A percentile compares a stretch with the other conserved stretches of the same genome.
Evolutionary conservation across 2,113 vertebrate genomes (phyloP).

Genomic region (Catharus minimus): DNA sequence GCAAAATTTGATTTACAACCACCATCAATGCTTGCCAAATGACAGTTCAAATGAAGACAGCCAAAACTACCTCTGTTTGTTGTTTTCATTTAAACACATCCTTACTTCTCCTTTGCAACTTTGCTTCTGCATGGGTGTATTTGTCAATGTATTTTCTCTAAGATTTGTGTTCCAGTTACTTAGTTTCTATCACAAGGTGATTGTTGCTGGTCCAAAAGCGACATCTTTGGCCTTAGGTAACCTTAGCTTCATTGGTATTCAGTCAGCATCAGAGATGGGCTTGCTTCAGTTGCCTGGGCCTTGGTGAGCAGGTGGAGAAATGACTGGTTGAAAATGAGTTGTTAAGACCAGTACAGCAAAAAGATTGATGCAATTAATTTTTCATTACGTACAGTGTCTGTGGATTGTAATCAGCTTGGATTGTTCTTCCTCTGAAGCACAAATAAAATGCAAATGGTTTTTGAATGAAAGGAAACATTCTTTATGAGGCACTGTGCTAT

Average conservation of each 20-base stretch:
- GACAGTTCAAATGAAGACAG: constrained; percentile 18
- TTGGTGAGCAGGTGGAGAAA: constrained; percentile 82
- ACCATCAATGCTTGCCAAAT: constrained; percentile 28
- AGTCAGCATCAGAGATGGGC: constrained; percentile 57
- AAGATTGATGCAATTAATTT: constrained; percentile 87
- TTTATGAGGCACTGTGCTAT: constrained; percentile 62
- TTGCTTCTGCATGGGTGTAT: background rate
- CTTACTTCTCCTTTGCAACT: background rate
- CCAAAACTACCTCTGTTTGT: constrained; percentile 44
- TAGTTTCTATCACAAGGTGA: constrained; percentile 20
- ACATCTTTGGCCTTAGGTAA: constrained; percentile 59
- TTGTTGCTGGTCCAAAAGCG: constrained; percentile 63
- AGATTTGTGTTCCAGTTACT: constrained; percentile 43
- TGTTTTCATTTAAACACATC: constrained; percentile 20
- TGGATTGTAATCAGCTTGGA: constrained; percentile 80
- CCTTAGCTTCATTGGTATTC: constrained; percentile 80
- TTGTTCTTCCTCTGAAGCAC: constrained; percentile 73
- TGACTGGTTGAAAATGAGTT: constrained; percentile 84
- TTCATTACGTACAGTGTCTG: constrained; percentile 79
- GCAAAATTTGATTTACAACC: constrained; percentile 68
- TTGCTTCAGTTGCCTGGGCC: constrained; percentile 76
- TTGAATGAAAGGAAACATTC: constrained; percentile 67
- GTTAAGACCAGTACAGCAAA: constrained; percentile 80
- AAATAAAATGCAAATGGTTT: constrained; percentile 79
- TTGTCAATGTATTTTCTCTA: background rate